Evolutionary conservation across 1,140 invertebrate species (phyloP).

Genomic region (Cherax quadricarinatus): DNA sequence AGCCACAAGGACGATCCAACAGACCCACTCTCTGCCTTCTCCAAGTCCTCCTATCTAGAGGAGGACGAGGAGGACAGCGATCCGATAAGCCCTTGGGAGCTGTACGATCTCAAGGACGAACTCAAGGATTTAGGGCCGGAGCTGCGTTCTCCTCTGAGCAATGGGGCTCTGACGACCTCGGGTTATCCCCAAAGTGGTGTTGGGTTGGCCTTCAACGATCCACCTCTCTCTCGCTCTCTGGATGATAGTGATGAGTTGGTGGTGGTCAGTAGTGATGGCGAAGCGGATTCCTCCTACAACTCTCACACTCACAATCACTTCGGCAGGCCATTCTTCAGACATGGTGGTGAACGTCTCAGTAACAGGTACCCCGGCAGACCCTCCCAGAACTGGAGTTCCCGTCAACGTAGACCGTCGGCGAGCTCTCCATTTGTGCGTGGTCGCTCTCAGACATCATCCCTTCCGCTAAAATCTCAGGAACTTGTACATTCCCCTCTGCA

Average conservation of each 20-base stretch:
- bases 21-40: slow-evolving; percentile 26
- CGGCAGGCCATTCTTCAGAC: background rate
- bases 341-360: background rate
- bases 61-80: slow-evolving; percentile 43
- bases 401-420: background rate
- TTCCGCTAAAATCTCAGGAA: slow-evolving; percentile 26
- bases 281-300: slow-evolving; percentile 46
- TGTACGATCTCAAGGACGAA: slow-evolving; percentile 67
- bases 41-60: slow-evolving; percentile 18
- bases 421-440: slow-evolving; percentile 7
- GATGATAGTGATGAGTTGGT: slow-evolving; percentile 53
- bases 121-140: slow-evolving; percentile 39
- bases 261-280: slow-evolving; percentile 57
- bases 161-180: background rate
- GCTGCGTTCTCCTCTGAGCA: background rate
- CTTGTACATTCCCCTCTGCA: background rate
- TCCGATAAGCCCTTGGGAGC: slow-evolving; percentile 56
- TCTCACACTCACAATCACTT: slow-evolving; percentile 9
- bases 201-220: background rate
- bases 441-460: background rate
- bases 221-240: slow-evolving; percentile 13
- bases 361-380: background rate
- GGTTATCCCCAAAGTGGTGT: background rate
- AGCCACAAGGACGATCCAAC: slow-evolving; percentile 37
- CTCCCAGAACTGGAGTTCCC: background rate